Conservation (phyloP, 1,140 invertebrate species). For the Cepaea nemoralis region DNA sequence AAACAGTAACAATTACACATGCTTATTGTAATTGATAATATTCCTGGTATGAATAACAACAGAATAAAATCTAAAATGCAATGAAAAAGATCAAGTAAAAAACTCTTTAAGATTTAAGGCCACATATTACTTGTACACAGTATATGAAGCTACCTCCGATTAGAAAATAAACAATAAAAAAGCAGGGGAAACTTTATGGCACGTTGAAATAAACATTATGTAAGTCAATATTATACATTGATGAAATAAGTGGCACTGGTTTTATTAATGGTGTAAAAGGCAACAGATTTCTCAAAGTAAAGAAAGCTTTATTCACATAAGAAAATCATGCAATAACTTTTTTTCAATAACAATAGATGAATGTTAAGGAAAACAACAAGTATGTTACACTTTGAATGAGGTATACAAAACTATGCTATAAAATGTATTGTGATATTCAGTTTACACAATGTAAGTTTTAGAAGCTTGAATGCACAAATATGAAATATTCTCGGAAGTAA, state of each 20-base stretch:
- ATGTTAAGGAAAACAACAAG: no score
- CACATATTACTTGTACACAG: conserved; percentile 2
- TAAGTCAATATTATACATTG: background rate
- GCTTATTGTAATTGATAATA: background rate
- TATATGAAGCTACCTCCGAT: background rate
- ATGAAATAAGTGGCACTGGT: conserved; percentile 1
- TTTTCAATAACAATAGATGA: no score
- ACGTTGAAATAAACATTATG: background rate
- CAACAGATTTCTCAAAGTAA: background rate
- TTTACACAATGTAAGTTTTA: no score
- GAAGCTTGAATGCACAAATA: no score
- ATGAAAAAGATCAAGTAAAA: background rate
- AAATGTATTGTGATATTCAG: no score
- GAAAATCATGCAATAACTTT: background rate
- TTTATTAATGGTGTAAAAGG: background rate
- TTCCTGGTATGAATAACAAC: background rate
- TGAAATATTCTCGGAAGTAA: no score
- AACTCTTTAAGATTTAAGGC: background rate
- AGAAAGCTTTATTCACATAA: background rate
- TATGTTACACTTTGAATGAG: no score
- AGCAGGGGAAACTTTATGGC: background rate
- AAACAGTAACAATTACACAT: no score
- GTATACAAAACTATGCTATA: no score
- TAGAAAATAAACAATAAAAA: background rate
- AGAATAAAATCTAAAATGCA: background rate